These are phyloP conservation scores for Caenorhabditis angaria DNA, from an alignment of 2,888 invertebrate species.

Conservation along the genomic window DNA sequence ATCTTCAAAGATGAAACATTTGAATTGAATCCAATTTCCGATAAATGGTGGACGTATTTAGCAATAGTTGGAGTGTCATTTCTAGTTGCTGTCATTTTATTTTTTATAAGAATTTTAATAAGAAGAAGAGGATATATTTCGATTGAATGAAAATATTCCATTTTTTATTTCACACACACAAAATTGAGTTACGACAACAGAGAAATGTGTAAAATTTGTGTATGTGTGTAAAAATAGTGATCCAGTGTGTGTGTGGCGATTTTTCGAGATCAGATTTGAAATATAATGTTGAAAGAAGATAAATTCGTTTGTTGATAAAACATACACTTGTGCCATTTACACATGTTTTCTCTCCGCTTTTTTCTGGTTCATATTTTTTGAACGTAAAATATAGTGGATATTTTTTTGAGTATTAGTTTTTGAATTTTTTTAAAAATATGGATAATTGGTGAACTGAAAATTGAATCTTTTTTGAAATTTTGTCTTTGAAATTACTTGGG, in stretches of 20 bases:
- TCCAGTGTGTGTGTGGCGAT: constrained; percentile 1
- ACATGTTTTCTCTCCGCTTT: neutral
- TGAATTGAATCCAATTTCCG: neutral
- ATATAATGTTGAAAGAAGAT: constrained; percentile 1
- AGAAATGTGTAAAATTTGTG: neutral
- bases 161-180: neutral
- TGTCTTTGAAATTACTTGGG: too few relatives aligned
- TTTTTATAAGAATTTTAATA: neutral
- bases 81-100: neutral
- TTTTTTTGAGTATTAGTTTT: too few relatives aligned
- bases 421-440: too few relatives aligned
- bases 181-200: neutral
- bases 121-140: neutral
- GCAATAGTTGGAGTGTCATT: neutral
- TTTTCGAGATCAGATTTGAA: constrained; percentile 4
- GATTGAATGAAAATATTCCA: neutral
- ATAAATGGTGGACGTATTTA: neutral
- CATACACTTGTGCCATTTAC: neutral
- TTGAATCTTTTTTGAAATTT: too few relatives aligned
- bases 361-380: too few relatives aligned
- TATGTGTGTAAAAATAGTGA: neutral
- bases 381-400: too few relatives aligned
- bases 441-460: too few relatives aligned
- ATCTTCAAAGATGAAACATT: neutral
- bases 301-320: constrained; percentile 2